Conservation (phyloP, 2,888 invertebrate genomes). For the Diloba caeruleocephala region DNA sequence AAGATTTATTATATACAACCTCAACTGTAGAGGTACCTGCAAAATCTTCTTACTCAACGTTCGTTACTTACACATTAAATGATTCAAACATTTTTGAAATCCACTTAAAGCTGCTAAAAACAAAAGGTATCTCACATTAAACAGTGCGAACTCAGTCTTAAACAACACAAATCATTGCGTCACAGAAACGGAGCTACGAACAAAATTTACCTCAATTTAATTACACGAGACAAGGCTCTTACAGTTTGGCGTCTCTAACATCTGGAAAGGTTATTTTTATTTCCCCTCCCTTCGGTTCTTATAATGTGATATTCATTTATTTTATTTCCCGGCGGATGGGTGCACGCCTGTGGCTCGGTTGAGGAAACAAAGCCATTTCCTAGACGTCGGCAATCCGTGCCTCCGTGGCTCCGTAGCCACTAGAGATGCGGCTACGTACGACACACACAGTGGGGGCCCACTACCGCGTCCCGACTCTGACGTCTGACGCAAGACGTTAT, state of each 20-base stretch:
- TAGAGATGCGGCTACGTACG: conserved; percentile 35
- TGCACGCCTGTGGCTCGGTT: conserved; percentile 66
- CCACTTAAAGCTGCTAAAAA: conserved; percentile 1
- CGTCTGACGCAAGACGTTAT: conserved; percentile 52
- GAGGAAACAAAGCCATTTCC: conserved; percentile 86
- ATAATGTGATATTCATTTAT: conserved; percentile 82
- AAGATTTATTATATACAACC: no score
- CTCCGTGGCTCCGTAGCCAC: conserved; percentile 45
- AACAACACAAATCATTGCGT: conserved; percentile 66
- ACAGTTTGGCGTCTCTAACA: conserved; percentile 65
- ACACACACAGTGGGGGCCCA: conserved; percentile 8
- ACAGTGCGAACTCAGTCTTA: conserved; percentile 45
- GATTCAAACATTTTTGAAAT: no score
- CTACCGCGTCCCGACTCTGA: conserved; percentile 33
- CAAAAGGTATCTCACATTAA: conserved; percentile 11
- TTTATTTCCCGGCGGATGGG: conserved; percentile 80
- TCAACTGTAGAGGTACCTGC: no score
- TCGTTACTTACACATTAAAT: no score
- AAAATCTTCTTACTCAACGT: no score
- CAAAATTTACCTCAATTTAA: conserved; percentile 71
- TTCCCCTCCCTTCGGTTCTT: conserved; percentile 54
- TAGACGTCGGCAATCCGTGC: conserved; percentile 65
- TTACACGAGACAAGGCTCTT: conserved; percentile 67
- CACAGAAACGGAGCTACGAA: conserved; percentile 53
- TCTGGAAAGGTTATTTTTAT: conserved; percentile 69